Percentiles rank a stretch among this genome's conserved stretches.
Evolutionary conservation across 2,888 invertebrate genomes (phyloP).

Genomic region (Cheilosia impressa): DNA sequence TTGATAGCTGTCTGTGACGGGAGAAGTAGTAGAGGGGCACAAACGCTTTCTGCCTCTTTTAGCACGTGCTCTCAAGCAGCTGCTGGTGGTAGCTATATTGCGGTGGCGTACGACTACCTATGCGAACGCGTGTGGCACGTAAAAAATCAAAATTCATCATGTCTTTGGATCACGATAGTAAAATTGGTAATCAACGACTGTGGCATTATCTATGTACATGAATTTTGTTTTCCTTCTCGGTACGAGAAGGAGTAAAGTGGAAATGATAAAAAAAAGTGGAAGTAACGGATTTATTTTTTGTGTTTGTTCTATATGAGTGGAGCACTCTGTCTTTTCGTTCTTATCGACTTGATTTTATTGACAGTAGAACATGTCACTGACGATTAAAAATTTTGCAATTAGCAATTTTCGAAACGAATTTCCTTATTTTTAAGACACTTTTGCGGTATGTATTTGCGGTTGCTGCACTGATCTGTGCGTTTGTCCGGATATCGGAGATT

Average conservation of each 20-base stretch:
- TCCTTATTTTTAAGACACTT: no score
- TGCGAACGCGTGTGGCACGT: constrained; percentile 57
- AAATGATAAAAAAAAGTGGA: constrained; percentile 9
- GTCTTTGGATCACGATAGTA: constrained; percentile 59
- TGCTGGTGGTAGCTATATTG: constrained; percentile 46
- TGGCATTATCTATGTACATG: constrained; percentile 19
- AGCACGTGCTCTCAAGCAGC: constrained; percentile 69
- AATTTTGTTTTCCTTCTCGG: constrained; percentile 3
- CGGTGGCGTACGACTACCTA: constrained; percentile 21
- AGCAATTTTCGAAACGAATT: no score
- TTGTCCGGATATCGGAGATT: no score
- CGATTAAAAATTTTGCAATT: no score
- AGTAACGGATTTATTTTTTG: constrained; percentile 40
- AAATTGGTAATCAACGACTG: constrained; percentile 46
- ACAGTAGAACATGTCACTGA: constrained; percentile 30
- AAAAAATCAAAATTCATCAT: constrained; percentile 66
- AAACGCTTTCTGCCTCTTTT: constrained; percentile 17
- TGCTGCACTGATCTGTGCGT: no score
- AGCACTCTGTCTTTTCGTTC: constrained; percentile 12
- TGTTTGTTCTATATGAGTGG: constrained; percentile 30
- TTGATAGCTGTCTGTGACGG: background rate
- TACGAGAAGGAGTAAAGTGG: background rate
- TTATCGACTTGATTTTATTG: background rate
- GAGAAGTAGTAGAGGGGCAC: background rate
- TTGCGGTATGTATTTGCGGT: no score